phyloP scores from a whole-genome alignment of 1,140 invertebrate species.

The Agrilus planipennis region DNA sequence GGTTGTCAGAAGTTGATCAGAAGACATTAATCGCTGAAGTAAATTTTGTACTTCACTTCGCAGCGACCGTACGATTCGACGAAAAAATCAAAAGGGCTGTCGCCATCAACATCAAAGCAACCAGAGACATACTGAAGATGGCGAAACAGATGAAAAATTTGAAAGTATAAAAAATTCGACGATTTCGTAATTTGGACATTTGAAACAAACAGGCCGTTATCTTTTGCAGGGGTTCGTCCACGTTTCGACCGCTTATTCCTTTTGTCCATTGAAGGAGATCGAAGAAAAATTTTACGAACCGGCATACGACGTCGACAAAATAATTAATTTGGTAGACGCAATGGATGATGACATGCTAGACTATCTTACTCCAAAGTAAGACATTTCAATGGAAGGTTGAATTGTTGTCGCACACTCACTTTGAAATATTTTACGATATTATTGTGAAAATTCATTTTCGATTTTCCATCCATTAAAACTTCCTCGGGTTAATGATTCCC shows the following conservation, averaged over 20 bases:
- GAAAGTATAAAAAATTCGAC: too few species aligned
- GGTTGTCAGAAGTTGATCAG: conserved; percentile 8
- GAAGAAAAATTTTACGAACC: conserved; percentile 33
- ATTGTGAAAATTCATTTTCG: too few species aligned
- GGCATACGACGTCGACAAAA: conserved; percentile 35
- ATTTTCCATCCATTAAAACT: too few species aligned
- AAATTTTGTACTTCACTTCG: conserved; percentile 46
- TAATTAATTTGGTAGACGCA: conserved; percentile 33
- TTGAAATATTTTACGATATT: too few species aligned
- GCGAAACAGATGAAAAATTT: conserved; percentile 51
- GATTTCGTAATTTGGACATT: not conserved
- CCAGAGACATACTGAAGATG: conserved; percentile 46
- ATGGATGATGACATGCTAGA: conserved; percentile 33
- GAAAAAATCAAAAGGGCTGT: conserved; percentile 52
- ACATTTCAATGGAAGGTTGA: too few species aligned
- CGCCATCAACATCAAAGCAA: conserved; percentile 53
- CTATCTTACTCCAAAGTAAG: conserved; percentile 34
- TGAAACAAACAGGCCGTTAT: not conserved
- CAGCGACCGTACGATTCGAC: conserved; percentile 55
- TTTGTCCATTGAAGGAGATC: conserved; percentile 31
- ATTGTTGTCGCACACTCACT: too few species aligned
- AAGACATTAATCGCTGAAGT: conserved; percentile 43
- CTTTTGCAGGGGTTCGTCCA: conserved; percentile 32
- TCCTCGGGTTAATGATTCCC: too few species aligned
- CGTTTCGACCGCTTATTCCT: conserved; percentile 44